These are phyloP conservation scores for Rhopalosiphum maidis DNA, from an alignment of 1,140 invertebrate species.

Conservation along the genomic window DNA sequence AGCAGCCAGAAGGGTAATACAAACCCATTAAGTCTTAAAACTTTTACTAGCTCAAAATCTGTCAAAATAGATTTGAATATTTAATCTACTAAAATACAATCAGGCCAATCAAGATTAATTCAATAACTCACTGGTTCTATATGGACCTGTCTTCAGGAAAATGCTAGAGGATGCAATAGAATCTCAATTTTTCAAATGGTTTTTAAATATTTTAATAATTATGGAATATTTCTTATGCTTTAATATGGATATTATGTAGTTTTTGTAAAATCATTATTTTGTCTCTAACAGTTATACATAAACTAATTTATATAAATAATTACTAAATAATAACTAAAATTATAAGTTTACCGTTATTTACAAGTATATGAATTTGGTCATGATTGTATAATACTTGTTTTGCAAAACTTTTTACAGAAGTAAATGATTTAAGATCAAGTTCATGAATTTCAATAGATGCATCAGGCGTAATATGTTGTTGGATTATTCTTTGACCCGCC, in stretches of 20 bases:
- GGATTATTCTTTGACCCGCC: slow-evolving; percentile 68
- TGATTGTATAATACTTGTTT: slow-evolving; percentile 70
- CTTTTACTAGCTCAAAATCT: too few relatives aligned
- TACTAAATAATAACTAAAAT: too few relatives aligned
- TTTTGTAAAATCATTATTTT: background rate
- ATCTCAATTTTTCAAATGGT: background rate
- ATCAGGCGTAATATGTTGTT: slow-evolving; percentile 65
- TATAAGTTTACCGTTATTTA: slow-evolving; percentile 77
- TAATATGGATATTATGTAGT: background rate
- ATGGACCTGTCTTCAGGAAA: too few relatives aligned
- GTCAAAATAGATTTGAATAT: too few relatives aligned
- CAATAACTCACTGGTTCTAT: too few relatives aligned
- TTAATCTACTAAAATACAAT: too few relatives aligned
- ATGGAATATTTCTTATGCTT: background rate
- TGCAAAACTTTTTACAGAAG: slow-evolving; percentile 80
- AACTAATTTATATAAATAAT: background rate
- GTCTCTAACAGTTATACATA: background rate
- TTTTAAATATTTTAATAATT: background rate
- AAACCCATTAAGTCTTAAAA: too few relatives aligned
- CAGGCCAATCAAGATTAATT: too few relatives aligned
- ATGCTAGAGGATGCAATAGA: background rate
- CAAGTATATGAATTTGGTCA: slow-evolving; percentile 73
- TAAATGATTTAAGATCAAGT: slow-evolving; percentile 72
- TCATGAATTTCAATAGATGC: slow-evolving; percentile 66
- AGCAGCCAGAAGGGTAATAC: background rate